These are phyloP conservation scores for Carapus acus DNA, from an alignment of 2,797 vertebrate species.

Conservation along the genomic window DNA sequence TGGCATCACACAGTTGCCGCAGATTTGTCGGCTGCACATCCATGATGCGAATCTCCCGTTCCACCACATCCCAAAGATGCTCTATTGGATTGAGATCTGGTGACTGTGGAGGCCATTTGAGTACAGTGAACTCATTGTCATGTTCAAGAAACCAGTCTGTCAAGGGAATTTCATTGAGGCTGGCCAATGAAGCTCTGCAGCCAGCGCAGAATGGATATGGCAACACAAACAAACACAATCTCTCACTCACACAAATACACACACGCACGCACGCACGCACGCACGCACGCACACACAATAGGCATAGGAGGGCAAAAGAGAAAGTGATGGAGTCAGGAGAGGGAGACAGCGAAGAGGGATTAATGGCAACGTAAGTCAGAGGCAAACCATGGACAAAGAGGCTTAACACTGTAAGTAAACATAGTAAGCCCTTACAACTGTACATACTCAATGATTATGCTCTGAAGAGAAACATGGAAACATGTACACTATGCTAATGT, in stretches of 20 bases:
- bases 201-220: slow-evolving; percentile 68
- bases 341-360: too few relatives aligned
- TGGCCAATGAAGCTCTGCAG: slow-evolving; percentile 78
- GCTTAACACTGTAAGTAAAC: slow-evolving; percentile 28
- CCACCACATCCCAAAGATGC: slow-evolving; percentile 36
- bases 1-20: not conserved
- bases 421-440: not conserved
- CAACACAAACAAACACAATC: slow-evolving; percentile 16
- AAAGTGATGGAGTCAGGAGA: slow-evolving; percentile 16
- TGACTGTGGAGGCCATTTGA: too few relatives aligned
- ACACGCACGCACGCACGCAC: slow-evolving; percentile 12
- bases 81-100: too few relatives aligned
- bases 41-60: slow-evolving; percentile 43
- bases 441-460: too few relatives aligned
- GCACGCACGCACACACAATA: slow-evolving; percentile 33
- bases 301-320: slow-evolving; percentile 46
- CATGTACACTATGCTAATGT: too few relatives aligned
- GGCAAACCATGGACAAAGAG: slow-evolving; percentile 34
- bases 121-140: too few relatives aligned
- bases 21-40: slow-evolving; percentile 55
- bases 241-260: slow-evolving; percentile 12
- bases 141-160: too few relatives aligned
- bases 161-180: slow-evolving; percentile 76
- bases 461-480: too few relatives aligned
- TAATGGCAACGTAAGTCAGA: too few relatives aligned